phyloP scores from a whole-genome alignment of 1,140 invertebrate species.

The Leptopilina boulardi region DNA sequence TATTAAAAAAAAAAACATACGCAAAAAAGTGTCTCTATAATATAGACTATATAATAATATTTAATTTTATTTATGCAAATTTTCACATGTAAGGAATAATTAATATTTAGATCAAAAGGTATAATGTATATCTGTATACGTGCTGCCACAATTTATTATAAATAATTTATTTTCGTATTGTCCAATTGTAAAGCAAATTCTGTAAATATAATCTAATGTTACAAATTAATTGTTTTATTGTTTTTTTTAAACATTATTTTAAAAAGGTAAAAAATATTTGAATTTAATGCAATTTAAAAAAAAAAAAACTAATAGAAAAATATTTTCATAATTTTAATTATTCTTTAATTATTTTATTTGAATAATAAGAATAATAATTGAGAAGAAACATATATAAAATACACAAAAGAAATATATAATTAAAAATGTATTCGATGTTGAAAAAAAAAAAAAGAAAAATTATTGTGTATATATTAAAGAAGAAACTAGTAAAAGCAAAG shows the following conservation, averaged over 20 bases:
- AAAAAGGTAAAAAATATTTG: too few species aligned
- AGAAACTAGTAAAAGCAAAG: background rate
- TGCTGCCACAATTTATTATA: background rate
- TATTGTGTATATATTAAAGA: background rate
- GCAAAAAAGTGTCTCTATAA: slow-evolving; percentile 16
- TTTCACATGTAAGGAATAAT: background rate
- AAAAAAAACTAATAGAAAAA: too few species aligned
- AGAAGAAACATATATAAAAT: background rate
- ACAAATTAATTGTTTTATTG: background rate
- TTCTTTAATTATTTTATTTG: too few species aligned
- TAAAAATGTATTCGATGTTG: background rate
- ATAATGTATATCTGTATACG: background rate
- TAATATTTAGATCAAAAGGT: background rate
- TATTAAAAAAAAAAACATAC: background rate
- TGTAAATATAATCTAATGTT: slow-evolving; percentile 32
- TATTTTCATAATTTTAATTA: too few species aligned
- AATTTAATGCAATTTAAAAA: too few species aligned
- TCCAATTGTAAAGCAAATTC: slow-evolving; percentile 27
- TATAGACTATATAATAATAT: slow-evolving; percentile 5
- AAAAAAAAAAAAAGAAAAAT: background rate
- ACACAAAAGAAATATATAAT: too few species aligned
- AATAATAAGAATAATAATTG: background rate
- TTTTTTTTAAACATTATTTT: background rate
- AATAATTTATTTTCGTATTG: slow-evolving; percentile 34
- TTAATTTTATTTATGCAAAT: slow-evolving; percentile 27